Evolutionary conservation across 2,888 invertebrate genomes (phyloP).

Genomic region (Mactromeris polynyma): DNA sequence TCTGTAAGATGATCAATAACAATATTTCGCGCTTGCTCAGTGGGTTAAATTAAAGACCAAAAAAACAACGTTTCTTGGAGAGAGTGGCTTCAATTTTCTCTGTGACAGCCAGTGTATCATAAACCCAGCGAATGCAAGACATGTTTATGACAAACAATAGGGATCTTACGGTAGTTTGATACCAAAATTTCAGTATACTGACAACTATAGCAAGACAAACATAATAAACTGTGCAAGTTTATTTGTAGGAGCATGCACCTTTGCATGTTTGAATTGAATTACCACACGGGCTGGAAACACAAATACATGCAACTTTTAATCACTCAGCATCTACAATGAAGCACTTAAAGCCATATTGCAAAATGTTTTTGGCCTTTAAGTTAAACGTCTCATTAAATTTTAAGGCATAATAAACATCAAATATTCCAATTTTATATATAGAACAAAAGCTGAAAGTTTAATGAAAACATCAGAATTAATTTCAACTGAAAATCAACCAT

Average conservation of each 20-base stretch:
- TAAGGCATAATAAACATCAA: background rate
- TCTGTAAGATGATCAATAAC: background rate
- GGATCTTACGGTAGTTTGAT: background rate
- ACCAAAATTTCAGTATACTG: background rate
- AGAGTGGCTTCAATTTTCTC: background rate
- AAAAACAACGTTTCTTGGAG: background rate
- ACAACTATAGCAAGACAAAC: background rate
- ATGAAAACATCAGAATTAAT: background rate
- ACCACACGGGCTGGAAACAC: background rate
- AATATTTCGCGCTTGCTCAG: background rate
- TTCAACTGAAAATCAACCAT: background rate
- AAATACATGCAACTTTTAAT: background rate
- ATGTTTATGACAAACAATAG: conserved; percentile 19
- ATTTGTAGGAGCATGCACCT: background rate
- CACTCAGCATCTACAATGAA: background rate
- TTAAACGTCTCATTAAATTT: background rate
- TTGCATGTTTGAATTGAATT: background rate
- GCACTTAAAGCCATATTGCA: background rate
- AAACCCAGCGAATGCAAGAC: background rate
- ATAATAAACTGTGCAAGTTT: background rate
- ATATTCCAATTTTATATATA: background rate
- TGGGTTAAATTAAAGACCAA: background rate
- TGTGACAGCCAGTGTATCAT: conserved; percentile 2
- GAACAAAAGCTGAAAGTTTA: background rate
- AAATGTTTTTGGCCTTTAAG: background rate